Evolutionary conservation across 2,797 vertebrate species (phyloP).

Genomic region (Discoglossus pictus): DNA sequence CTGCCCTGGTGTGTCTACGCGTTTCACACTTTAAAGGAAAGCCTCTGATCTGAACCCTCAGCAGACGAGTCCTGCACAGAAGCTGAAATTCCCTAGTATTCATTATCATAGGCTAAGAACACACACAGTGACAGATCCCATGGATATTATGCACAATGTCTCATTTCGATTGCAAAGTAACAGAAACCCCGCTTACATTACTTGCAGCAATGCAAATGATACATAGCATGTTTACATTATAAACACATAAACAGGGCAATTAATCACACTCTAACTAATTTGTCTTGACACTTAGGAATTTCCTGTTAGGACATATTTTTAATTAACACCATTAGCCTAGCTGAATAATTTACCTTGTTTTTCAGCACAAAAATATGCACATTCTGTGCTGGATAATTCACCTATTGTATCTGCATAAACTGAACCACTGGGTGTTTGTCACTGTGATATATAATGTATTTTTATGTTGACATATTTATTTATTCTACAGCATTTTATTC

Average conservation of each 20-base stretch:
- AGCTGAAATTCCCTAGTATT: not conserved
- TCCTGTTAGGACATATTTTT: slow-evolving; percentile 37
- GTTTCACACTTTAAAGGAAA: too few relatives aligned
- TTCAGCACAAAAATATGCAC: slow-evolving; percentile 26
- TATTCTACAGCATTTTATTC: too few relatives aligned
- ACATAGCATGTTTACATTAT: slow-evolving; percentile 40
- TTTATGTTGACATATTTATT: too few relatives aligned
- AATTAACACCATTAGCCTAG: slow-evolving; percentile 38
- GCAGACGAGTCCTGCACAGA: too few relatives aligned
- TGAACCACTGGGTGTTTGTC: too few relatives aligned
- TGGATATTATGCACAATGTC: slow-evolving; percentile 9
- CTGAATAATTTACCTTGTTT: slow-evolving; percentile 28
- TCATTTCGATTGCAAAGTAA: slow-evolving; percentile 28
- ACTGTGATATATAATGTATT: too few relatives aligned
- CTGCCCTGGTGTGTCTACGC: too few relatives aligned
- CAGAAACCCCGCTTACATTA: slow-evolving; percentile 17
- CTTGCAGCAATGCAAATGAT: slow-evolving; percentile 42
- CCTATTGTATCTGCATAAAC: too few relatives aligned
- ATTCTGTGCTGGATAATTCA: not conserved
- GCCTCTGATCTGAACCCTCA: too few relatives aligned
- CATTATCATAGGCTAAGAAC: not conserved
- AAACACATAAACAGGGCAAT: slow-evolving; percentile 38
- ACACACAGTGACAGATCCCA: not conserved
- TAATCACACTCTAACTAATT: slow-evolving; percentile 41
- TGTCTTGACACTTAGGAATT: slow-evolving; percentile 32